Conservation (phyloP, 2,113 vertebrate species). For the Cercopithecus mona region DNA sequence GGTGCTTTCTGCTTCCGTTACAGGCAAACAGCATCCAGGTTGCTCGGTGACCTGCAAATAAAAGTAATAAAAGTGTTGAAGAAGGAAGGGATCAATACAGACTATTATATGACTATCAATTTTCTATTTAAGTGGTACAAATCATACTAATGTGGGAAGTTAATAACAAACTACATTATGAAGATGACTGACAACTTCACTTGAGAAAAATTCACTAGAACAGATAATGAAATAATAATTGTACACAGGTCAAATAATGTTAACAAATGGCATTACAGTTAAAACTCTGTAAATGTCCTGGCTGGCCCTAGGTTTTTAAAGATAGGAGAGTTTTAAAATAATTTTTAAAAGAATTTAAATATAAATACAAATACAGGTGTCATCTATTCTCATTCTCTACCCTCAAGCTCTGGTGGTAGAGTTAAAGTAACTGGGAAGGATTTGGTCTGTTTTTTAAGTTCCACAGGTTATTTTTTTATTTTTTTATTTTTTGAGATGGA, state of each 20-base stretch:
- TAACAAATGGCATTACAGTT: conserved; percentile 28
- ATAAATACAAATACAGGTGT: neutral
- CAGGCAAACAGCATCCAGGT: conserved; percentile 74
- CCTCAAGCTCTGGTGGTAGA: neutral
- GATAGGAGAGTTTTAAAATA: neutral
- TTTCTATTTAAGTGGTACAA: conserved; percentile 8
- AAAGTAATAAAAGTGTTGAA: neutral
- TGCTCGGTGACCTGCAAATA: conserved; percentile 84
- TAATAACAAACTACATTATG: conserved; percentile 24
- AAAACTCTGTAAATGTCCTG: neutral
- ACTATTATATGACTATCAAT: neutral
- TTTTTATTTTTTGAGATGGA: neutral
- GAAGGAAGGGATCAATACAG: conserved; percentile 4
- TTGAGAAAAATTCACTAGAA: conserved; percentile 50
- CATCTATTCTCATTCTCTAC: neutral
- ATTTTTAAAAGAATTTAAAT: neutral
- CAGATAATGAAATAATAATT: conserved; percentile 29
- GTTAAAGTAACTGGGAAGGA: neutral
- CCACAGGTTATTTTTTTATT: neutral
- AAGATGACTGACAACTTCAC: neutral
- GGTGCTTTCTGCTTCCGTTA: conserved; percentile 78
- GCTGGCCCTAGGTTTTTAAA: neutral
- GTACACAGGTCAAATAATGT: neutral
- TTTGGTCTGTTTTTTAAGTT: neutral
- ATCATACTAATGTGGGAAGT: neutral